Conservation (phyloP, 2,113 vertebrate species). For the Australoheros scitulus region DNA sequence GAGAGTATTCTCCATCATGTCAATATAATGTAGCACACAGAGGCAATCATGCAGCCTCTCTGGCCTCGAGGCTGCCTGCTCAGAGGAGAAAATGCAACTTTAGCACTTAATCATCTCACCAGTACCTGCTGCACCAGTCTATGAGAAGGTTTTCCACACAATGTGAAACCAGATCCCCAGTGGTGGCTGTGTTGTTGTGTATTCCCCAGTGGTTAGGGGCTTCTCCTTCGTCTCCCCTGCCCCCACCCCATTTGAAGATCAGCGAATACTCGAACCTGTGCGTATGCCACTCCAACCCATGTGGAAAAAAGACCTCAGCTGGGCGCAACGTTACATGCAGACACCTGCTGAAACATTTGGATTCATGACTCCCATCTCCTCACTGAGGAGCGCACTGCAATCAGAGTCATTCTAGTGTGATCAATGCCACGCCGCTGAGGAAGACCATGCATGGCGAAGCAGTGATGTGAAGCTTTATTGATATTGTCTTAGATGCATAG, state of each 20-base stretch:
- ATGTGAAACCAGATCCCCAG: slow-evolving; percentile 64
- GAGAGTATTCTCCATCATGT: slow-evolving; percentile 80
- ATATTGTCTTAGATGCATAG: slow-evolving; percentile 39
- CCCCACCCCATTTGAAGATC: slow-evolving; percentile 52
- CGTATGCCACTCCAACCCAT: slow-evolving; percentile 53
- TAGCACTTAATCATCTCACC: slow-evolving; percentile 77
- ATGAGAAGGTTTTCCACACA: slow-evolving; percentile 64
- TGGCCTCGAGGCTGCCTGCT: slow-evolving; percentile 68
- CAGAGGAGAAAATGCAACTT: slow-evolving; percentile 75
- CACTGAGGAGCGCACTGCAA: slow-evolving; percentile 40
- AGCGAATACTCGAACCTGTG: slow-evolving; percentile 41
- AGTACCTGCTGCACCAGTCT: slow-evolving; percentile 54
- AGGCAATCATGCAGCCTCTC: slow-evolving; percentile 78
- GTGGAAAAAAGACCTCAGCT: slow-evolving; percentile 66
- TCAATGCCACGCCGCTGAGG: slow-evolving; percentile 43
- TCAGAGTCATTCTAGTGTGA: slow-evolving; percentile 66
- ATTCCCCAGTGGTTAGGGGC: slow-evolving; percentile 29
- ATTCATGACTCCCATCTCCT: slow-evolving; percentile 68
- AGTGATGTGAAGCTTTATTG: slow-evolving; percentile 22
- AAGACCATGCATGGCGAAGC: slow-evolving; percentile 37
- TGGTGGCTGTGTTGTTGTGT: slow-evolving; percentile 43
- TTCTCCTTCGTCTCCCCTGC: slow-evolving; percentile 16
- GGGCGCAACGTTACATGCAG: slow-evolving; percentile 58
- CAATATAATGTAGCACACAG: slow-evolving; percentile 79
- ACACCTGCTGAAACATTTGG: slow-evolving; percentile 68